Percentiles rank a stretch among this genome's conserved stretches.
phyloP scores from a whole-genome alignment of 2,888 invertebrate species.

The Lepidocyrtinus sp. region DNA sequence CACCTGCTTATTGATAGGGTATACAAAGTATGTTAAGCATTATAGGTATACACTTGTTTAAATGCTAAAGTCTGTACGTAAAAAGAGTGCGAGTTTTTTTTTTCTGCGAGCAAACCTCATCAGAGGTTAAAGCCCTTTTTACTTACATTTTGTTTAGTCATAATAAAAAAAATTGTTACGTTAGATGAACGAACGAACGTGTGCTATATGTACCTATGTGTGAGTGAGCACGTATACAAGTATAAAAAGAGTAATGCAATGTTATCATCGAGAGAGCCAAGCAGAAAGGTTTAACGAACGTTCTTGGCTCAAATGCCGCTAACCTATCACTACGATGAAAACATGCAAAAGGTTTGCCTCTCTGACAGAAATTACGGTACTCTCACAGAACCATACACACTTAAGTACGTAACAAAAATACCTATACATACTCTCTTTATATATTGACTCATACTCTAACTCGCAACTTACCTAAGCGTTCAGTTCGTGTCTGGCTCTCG shows the following conservation, averaged over 20 bases:
- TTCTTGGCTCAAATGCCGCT: constrained; percentile 62
- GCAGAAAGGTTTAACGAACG: constrained; percentile 52
- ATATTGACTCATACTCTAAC: constrained; percentile 15
- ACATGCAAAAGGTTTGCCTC: constrained; percentile 23
- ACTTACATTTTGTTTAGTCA: constrained; percentile 56
- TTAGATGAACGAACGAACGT: constrained; percentile 17
- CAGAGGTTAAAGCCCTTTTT: constrained; percentile 62
- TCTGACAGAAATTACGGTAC: constrained; percentile 41
- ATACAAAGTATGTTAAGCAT: neutral
- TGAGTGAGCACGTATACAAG: constrained; percentile 29
- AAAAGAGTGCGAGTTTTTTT: constrained; percentile 6
- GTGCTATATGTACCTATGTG: neutral
- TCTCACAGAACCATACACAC: no score
- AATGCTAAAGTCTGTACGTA: neutral
- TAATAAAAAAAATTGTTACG: constrained; percentile 44
- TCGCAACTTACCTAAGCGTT: constrained; percentile 28
- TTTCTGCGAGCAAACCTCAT: constrained; percentile 40
- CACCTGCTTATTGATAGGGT: neutral
- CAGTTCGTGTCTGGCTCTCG: constrained; percentile 54
- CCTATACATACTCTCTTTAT: constrained; percentile 18
- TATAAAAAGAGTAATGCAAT: neutral
- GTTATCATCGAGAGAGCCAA: neutral
- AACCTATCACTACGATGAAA: constrained; percentile 52
- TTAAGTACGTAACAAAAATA: no score
- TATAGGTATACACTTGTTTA: neutral